Percentiles rank a stretch among this genome's conserved stretches.
phyloP scores from a whole-genome alignment of 2,797 vertebrate species.

The Enteromius unitaeniatus region DNA sequence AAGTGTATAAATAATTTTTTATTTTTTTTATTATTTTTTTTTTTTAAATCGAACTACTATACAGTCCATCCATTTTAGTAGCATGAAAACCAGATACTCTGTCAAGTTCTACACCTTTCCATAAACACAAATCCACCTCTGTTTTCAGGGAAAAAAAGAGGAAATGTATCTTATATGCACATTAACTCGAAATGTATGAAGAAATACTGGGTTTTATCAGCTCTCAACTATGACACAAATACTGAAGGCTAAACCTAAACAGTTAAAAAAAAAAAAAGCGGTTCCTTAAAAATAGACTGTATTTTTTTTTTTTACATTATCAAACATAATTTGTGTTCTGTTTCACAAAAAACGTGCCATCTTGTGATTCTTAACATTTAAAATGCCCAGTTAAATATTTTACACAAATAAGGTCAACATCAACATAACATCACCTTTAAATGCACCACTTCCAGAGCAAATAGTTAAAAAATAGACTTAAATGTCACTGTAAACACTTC shows the following conservation, averaged over 20 bases:
- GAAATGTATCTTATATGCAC: neutral
- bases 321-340: neutral
- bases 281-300: neutral
- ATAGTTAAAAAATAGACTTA: neutral
- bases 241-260: neutral
- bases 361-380: neutral
- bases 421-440: neutral
- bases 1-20: neutral
- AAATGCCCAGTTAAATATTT: neutral
- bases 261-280: neutral
- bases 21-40: too few species aligned
- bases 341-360: neutral
- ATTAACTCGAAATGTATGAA: constrained; percentile 11
- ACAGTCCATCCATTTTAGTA: too few species aligned
- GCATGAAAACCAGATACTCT: neutral
- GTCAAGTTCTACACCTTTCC: neutral
- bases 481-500: neutral
- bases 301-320: neutral
- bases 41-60: too few species aligned
- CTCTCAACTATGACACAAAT: neutral
- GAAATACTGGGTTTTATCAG: constrained; percentile 14
- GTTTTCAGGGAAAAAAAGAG: neutral
- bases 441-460: neutral
- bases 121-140: neutral
- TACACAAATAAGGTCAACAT: neutral